Conservation (phyloP, 2,888 invertebrate species). For the Drosophila lacicola region DNA sequence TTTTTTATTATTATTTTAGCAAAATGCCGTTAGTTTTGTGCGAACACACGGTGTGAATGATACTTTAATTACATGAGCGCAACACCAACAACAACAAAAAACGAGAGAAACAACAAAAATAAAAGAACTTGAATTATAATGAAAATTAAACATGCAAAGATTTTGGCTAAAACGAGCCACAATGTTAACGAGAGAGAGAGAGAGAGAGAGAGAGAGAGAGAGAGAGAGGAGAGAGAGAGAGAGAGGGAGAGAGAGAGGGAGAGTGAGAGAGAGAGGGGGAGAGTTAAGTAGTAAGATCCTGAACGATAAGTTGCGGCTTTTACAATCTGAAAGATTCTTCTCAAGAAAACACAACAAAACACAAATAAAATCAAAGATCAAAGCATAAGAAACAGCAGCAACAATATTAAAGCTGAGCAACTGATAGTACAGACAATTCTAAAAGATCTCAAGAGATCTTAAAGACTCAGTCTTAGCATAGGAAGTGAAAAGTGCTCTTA, state of each 20-base stretch:
- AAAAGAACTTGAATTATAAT: constrained; percentile 72
- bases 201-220: not conserved
- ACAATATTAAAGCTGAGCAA: not conserved
- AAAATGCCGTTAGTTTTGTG: constrained; percentile 77
- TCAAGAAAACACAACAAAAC: constrained; percentile 15
- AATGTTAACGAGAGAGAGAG: constrained; percentile 60
- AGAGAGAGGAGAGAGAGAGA: not conserved
- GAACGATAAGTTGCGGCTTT: constrained; percentile 18
- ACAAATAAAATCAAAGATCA: not conserved
- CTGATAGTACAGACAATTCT: not conserved
- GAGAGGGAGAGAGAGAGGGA: not conserved
- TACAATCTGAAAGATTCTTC: constrained; percentile 23
- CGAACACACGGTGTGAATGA: constrained; percentile 79
- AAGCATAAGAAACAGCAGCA: not conserved
- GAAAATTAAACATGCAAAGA: constrained; percentile 53
- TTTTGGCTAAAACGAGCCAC: constrained; percentile 14
- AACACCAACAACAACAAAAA: constrained; percentile 38
- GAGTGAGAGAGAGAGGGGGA: not conserved
- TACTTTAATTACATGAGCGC: constrained; percentile 72
- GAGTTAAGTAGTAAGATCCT: constrained; percentile 10
- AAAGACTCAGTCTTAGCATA: too few relatives aligned
- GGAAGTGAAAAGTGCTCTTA: too few relatives aligned
- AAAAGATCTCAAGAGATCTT: not conserved
- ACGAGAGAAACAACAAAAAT: constrained; percentile 75
- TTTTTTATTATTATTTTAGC: constrained; percentile 74